Percentiles rank a stretch among this genome's conserved stretches.
Evolutionary conservation across 2,113 vertebrate genomes (phyloP).

Genomic region (Chlorodrepanis virens): DNA sequence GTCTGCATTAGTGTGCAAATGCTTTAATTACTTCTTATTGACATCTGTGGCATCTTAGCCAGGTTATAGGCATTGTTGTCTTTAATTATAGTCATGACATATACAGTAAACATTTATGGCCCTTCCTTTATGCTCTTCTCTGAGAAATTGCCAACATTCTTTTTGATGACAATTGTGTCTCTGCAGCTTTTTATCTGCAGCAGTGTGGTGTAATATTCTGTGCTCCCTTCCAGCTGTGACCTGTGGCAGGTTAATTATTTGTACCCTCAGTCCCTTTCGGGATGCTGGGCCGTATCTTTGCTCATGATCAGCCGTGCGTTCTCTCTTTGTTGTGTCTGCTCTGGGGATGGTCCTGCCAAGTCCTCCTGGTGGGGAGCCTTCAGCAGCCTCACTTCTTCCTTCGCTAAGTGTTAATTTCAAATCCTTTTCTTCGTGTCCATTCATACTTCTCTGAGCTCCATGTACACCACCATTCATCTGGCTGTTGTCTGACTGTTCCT

Average conservation of each 20-base stretch:
- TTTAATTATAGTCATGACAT: not conserved
- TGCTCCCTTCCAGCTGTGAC: conserved; percentile 1
- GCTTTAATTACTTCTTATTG: not conserved
- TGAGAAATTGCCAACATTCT: not conserved
- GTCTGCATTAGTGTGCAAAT: not conserved
- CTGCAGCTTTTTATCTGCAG: not conserved
- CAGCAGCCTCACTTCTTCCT: not conserved
- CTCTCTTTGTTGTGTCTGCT: not conserved
- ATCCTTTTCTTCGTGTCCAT: not conserved
- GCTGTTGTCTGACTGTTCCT: not conserved
- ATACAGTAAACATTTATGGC: not conserved
- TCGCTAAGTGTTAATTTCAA: conserved; percentile 5
- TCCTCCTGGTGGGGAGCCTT: not conserved
- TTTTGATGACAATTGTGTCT: not conserved
- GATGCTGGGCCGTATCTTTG: not conserved
- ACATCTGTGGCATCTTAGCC: not conserved
- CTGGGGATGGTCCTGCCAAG: not conserved
- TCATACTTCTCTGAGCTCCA: not conserved
- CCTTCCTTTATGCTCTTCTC: not conserved
- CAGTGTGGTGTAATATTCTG: not conserved
- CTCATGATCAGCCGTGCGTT: accelerated
- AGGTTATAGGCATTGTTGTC: not conserved
- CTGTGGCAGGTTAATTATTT: conserved; percentile 13
- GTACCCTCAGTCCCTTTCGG: not conserved
- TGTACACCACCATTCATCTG: not conserved